Evolutionary conservation across 2,113 vertebrate species (phyloP).

Genomic region (Odobenus rosmarus): DNA sequence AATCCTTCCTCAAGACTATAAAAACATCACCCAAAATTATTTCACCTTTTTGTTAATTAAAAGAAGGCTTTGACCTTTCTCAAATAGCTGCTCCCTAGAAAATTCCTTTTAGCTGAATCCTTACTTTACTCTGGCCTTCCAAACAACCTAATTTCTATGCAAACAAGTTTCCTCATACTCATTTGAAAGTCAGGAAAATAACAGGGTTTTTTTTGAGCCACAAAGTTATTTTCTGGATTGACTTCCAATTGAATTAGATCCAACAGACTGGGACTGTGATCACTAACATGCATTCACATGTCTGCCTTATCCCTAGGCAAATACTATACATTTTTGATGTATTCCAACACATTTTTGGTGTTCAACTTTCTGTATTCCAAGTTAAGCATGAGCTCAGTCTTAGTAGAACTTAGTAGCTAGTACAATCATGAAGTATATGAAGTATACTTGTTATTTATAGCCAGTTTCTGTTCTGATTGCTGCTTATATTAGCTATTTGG

Average conservation of each 20-base stretch:
- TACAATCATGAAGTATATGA: neutral
- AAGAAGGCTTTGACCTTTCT: conserved; percentile 70
- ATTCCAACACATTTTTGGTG: neutral
- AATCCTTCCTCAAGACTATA: conserved; percentile 64
- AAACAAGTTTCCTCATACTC: conserved; percentile 39
- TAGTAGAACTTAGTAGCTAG: neutral
- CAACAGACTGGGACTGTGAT: neutral
- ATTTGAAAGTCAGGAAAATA: conserved; percentile 48
- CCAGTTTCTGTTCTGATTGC: neutral
- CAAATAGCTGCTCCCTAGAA: conserved; percentile 56
- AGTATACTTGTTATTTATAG: neutral
- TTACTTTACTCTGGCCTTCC: conserved; percentile 50
- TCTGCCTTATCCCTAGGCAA: neutral
- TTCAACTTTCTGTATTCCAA: neutral
- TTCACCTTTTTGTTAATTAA: conserved; percentile 74
- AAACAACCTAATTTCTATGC: conserved; percentile 59
- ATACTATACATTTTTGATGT: neutral
- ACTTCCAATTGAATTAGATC: conserved; percentile 51
- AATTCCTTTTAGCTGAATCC: conserved; percentile 51
- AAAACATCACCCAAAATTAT: conserved; percentile 66
- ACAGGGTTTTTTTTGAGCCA: neutral
- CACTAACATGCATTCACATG: neutral
- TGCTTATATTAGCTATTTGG: neutral
- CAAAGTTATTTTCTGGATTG: conserved; percentile 52
- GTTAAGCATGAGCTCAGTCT: neutral